A percentile compares a stretch with the other conserved stretches of the same genome.
Evolutionary conservation across 2,113 vertebrate genomes (phyloP).

Genomic region (Picathartes gymnocephalus): DNA sequence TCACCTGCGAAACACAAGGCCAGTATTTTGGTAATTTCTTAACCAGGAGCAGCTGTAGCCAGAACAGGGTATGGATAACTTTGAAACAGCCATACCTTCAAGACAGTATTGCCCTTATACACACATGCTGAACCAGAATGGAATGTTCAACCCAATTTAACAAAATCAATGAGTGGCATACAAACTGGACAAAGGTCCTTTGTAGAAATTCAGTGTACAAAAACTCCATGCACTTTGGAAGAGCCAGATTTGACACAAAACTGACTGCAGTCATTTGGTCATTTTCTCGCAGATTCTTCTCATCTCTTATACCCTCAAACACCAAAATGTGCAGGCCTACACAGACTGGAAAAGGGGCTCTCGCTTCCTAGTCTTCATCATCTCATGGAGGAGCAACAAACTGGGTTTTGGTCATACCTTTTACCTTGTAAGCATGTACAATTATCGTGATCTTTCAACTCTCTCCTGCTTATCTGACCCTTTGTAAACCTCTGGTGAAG

Average conservation of each 20-base stretch:
- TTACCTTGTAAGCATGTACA: neutral
- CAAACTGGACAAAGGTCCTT: neutral
- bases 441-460: neutral
- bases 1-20: neutral
- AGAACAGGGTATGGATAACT: neutral
- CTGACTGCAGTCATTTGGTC: neutral
- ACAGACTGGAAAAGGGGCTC: neutral
- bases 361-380: neutral
- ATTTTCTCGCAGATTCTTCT: neutral
- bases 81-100: neutral
- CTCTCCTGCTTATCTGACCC: neutral
- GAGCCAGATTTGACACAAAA: neutral
- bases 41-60: neutral
- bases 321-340: neutral
- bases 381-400: neutral
- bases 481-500: neutral
- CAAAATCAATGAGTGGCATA: neutral
- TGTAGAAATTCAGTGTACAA: accelerated
- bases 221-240: neutral
- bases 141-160: neutral
- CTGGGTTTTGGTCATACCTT: neutral
- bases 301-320: neutral
- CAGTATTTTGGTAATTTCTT: neutral
- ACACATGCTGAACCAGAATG: neutral
- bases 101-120: neutral